Evolutionary conservation across 2,113 vertebrate genomes (phyloP).

Genomic region (Hemiscyllium ocellatum): DNA sequence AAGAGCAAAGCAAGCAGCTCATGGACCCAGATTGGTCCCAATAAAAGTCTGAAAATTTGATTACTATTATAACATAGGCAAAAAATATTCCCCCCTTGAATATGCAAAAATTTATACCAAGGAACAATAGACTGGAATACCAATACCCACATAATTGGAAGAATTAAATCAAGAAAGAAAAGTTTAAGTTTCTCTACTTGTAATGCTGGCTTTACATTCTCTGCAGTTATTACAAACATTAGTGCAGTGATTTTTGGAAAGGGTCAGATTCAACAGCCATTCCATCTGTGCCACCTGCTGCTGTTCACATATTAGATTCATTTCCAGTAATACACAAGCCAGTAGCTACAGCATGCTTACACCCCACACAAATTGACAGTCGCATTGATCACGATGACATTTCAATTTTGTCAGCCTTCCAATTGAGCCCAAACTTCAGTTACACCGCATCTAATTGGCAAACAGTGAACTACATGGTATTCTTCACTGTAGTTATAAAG

Average conservation of each 20-base stretch:
- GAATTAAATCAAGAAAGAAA: not conserved
- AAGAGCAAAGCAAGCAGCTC: not conserved
- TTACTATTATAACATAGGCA: not conserved
- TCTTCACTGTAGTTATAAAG: not conserved
- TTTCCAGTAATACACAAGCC: slow-evolving; percentile 23
- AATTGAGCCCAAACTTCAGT: slow-evolving; percentile 20
- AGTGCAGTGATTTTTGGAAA: slow-evolving; percentile 24
- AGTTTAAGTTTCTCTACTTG: not conserved
- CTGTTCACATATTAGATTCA: slow-evolving; percentile 13
- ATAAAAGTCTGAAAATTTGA: not conserved
- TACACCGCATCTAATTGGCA: slow-evolving; percentile 10
- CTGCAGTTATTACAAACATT: not conserved
- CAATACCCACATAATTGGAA: not conserved
- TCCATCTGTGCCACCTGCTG: slow-evolving; percentile 28
- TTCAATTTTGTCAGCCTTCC: slow-evolving; percentile 36
- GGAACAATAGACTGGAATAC: not conserved
- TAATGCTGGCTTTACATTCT: not conserved
- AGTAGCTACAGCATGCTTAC: slow-evolving; percentile 24
- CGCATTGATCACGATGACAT: slow-evolving; percentile 27
- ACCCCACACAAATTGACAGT: slow-evolving; percentile 35
- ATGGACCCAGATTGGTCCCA: not conserved
- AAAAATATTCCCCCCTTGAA: not conserved
- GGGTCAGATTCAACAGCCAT: not conserved
- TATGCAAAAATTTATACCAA: not conserved
- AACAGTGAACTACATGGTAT: not conserved